These are phyloP conservation scores for Rallus limicola DNA, from an alignment of 2,113 vertebrate species.

Conservation along the genomic window DNA sequence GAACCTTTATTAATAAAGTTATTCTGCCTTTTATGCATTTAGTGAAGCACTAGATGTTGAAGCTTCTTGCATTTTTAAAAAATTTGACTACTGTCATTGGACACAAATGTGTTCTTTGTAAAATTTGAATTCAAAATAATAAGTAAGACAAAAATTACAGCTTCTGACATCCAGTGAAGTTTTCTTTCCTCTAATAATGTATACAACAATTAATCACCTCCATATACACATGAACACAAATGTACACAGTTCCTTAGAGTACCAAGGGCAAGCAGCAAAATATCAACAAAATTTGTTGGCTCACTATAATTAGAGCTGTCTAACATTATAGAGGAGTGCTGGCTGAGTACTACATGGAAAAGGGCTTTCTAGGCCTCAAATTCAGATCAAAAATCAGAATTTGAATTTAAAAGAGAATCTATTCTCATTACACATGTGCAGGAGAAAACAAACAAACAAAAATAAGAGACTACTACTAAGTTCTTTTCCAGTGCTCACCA, in stretches of 20 bases:
- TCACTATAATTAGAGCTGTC: neutral
- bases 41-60: neutral
- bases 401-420: neutral
- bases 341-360: neutral
- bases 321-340: neutral
- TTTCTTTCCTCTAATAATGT: neutral
- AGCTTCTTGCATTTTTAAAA: neutral
- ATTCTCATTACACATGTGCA: neutral
- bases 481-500: neutral
- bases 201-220: neutral
- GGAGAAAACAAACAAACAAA: neutral
- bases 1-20: neutral
- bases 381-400: neutral
- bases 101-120: neutral
- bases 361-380: neutral
- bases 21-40: neutral
- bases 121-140: neutral
- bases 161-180: neutral
- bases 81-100: neutral
- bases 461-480: neutral
- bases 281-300: neutral
- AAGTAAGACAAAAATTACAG: neutral
- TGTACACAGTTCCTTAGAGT: neutral
- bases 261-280: neutral
- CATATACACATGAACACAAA: neutral